Percentiles rank a stretch among this genome's conserved stretches.
Evolutionary conservation across 1,140 invertebrate genomes (phyloP).

Genomic region (Uloborus diversus): DNA sequence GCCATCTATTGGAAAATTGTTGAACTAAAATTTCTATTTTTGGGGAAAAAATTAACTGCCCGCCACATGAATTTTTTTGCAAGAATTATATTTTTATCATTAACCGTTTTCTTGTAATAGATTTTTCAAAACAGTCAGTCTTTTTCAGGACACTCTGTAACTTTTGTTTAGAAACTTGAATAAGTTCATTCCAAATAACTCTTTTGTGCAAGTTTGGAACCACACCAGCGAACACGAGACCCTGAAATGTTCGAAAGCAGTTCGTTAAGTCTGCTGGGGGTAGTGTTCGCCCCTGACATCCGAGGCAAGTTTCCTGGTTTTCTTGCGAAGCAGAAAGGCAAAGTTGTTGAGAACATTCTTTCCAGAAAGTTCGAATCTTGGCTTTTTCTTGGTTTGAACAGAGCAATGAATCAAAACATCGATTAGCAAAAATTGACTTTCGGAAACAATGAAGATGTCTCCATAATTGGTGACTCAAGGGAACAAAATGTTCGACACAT

Average conservation of each 20-base stretch:
- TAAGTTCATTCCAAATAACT: background rate
- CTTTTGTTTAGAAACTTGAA: slow-evolving; percentile 6
- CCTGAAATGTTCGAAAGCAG: background rate
- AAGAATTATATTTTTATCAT: no score
- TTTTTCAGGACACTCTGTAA: background rate
- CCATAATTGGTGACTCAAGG: background rate
- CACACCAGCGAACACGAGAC: background rate
- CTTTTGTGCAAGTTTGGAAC: background rate
- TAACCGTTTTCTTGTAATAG: no score
- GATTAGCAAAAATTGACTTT: slow-evolving; percentile 43
- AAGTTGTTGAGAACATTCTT: slow-evolving; percentile 5
- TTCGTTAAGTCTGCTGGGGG: slow-evolving; percentile 8
- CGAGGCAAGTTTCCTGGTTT: slow-evolving; percentile 2
- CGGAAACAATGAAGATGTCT: background rate
- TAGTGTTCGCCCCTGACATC: background rate
- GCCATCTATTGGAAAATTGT: no score
- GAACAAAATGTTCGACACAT: background rate
- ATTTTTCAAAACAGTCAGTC: background rate
- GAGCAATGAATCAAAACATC: slow-evolving; percentile 34
- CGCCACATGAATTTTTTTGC: no score
- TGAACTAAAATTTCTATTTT: no score
- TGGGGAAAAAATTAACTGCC: no score
- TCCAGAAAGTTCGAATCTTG: background rate
- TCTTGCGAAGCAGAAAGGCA: slow-evolving; percentile 44
- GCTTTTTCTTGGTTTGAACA: slow-evolving; percentile 22